A percentile compares a stretch with the other conserved stretches of the same genome.
Evolutionary conservation across 2,113 vertebrate species (phyloP).

Genomic region (Phylloscopus trochilus): DNA sequence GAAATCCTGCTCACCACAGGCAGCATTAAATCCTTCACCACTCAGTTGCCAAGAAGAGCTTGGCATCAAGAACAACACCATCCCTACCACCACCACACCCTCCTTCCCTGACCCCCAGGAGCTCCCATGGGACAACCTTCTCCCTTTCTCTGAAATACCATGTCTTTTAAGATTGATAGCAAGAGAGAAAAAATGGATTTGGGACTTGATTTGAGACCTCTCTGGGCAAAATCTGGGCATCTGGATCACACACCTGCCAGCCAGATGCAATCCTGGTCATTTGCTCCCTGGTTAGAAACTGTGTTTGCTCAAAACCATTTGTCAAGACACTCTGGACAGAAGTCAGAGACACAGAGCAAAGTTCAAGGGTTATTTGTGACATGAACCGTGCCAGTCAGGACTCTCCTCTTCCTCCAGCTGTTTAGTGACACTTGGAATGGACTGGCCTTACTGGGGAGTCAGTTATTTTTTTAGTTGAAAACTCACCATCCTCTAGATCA

Average conservation of each 20-base stretch:
- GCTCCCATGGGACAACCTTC: background rate
- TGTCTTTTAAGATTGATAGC: background rate
- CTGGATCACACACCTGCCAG: background rate
- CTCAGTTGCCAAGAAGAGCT: background rate
- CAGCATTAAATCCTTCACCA: background rate
- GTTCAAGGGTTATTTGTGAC: conserved; percentile 32
- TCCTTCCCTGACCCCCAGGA: background rate
- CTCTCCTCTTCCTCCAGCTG: background rate
- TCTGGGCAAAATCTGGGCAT: background rate
- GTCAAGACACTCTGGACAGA: background rate
- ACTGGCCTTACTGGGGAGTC: background rate
- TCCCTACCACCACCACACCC: background rate
- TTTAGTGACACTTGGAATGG: background rate
- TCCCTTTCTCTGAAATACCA: background rate
- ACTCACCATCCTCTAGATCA: background rate
- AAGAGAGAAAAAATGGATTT: background rate
- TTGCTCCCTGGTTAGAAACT: background rate
- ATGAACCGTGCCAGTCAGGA: background rate
- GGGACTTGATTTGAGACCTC: background rate
- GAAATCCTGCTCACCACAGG: background rate
- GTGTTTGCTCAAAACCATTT: background rate
- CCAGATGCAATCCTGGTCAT: background rate
- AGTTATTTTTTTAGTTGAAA: background rate
- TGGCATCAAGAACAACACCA: background rate
- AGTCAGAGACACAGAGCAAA: background rate